Conservation (phyloP, 2,113 vertebrate genomes). For the Zootoca vivipara region DNA sequence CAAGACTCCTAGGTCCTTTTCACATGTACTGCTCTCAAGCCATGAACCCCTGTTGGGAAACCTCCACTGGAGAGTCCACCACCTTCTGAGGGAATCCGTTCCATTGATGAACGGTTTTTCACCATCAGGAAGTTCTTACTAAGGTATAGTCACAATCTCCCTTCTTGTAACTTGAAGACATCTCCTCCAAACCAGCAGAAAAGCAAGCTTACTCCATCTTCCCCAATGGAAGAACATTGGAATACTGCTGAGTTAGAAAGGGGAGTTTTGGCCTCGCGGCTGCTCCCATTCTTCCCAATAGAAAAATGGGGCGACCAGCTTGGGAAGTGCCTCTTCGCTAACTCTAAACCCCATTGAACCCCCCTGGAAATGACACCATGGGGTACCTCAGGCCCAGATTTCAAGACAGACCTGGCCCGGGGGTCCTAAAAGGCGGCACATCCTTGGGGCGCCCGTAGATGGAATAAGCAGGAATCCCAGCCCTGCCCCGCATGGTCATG, state of each 20-base stretch:
- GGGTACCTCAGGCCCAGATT: neutral
- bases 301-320: neutral
- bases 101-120: neutral
- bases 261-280: neutral
- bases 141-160: too few species aligned
- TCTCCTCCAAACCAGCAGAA: too few species aligned
- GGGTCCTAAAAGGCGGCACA: constrained; percentile 57
- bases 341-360: neutral
- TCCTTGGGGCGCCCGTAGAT: constrained; percentile 77
- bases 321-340: too few species aligned
- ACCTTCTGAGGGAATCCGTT: too few species aligned
- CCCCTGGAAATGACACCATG: constrained; percentile 64
- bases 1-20: too few species aligned
- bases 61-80: too few species aligned
- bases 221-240: neutral
- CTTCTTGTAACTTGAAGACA: too few species aligned
- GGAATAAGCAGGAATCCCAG: constrained; percentile 78
- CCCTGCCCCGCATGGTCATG: constrained; percentile 76
- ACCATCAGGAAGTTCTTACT: neutral
- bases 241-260: neutral
- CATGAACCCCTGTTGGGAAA: too few species aligned
- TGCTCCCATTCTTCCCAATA: neutral
- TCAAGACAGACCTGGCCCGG: constrained; percentile 83
- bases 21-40: too few species aligned
- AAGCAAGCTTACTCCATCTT: neutral